Percentiles rank a stretch among this genome's conserved stretches.
Evolutionary conservation across 2,888 invertebrate genomes (phyloP).

Genomic region (Drosophila pseudotalamancana): DNA sequence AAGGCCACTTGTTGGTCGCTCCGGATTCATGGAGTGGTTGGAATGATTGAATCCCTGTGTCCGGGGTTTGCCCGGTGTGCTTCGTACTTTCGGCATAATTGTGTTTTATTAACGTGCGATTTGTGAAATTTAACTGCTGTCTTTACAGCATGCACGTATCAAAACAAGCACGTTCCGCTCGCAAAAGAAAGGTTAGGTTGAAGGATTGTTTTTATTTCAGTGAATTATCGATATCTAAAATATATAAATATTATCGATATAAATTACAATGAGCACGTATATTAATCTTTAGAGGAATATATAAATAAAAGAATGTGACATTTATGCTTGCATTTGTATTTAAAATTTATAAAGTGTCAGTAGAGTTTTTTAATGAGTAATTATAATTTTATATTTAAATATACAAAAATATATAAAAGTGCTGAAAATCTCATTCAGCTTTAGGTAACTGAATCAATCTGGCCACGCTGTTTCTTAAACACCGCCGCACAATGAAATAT

Average conservation of each 20-base stretch:
- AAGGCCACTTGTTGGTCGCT: constrained; percentile 90
- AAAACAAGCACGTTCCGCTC: constrained; percentile 72
- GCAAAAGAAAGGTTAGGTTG: constrained; percentile 45
- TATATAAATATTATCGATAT: constrained; percentile 23
- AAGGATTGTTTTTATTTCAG: constrained; percentile 18
- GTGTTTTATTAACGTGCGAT: constrained; percentile 14
- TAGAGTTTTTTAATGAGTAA: not conserved
- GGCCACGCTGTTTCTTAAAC: constrained; percentile 17
- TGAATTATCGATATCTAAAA: constrained; percentile 30
- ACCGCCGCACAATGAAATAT: constrained; percentile 1
- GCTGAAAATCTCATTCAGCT: constrained; percentile 5
- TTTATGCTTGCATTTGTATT: too few species aligned
- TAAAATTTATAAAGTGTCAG: too few species aligned
- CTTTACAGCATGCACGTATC: constrained; percentile 36
- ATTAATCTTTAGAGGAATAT: too few species aligned
- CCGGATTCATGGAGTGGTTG: constrained; percentile 97
- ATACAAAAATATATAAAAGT: not conserved
- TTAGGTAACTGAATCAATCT: not conserved
- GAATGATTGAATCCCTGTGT: constrained; percentile 94
- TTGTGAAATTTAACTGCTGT: constrained; percentile 17
- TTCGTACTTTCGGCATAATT: constrained; percentile 91
- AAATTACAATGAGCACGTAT: not conserved
- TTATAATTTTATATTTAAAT: not conserved
- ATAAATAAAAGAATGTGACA: not conserved
- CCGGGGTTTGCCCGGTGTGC: constrained; percentile 90